Conservation (phyloP, 2,888 invertebrate species). For the Sturmia bella region DNA sequence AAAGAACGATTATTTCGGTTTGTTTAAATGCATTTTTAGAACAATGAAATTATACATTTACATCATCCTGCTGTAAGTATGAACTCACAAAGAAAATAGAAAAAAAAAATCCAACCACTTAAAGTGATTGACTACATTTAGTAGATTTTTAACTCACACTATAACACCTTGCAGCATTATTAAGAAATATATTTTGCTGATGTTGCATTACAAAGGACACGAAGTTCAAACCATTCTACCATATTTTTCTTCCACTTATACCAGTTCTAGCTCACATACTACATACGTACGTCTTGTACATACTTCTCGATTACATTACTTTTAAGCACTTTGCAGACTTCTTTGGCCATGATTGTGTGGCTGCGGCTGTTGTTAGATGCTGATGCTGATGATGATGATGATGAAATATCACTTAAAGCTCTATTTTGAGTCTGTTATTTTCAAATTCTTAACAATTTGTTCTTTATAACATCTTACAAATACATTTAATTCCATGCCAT, state of each 20-base stretch:
- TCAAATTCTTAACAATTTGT: slow-evolving; percentile 66
- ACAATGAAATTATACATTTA: slow-evolving; percentile 34
- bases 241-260: slow-evolving; percentile 20
- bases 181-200: slow-evolving; percentile 51
- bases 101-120: slow-evolving; percentile 34
- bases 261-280: slow-evolving; percentile 17
- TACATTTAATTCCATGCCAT: neutral
- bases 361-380: neutral
- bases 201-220: slow-evolving; percentile 76
- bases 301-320: slow-evolving; percentile 51
- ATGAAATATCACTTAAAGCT: slow-evolving; percentile 70
- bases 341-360: slow-evolving; percentile 39
- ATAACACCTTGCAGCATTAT: slow-evolving; percentile 69
- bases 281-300: slow-evolving; percentile 1
- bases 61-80: neutral
- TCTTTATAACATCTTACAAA: slow-evolving; percentile 44
- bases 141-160: slow-evolving; percentile 66
- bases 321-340: slow-evolving; percentile 59
- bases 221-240: slow-evolving; percentile 78
- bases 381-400: slow-evolving; percentile 56
- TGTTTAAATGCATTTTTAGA: too few relatives aligned
- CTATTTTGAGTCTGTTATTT: slow-evolving; percentile 60
- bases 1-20: too few relatives aligned
- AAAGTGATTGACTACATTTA: slow-evolving; percentile 61
- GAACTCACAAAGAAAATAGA: slow-evolving; percentile 10